Conservation (phyloP, 2,888 invertebrate genomes). For the Diloba caeruleocephala region DNA sequence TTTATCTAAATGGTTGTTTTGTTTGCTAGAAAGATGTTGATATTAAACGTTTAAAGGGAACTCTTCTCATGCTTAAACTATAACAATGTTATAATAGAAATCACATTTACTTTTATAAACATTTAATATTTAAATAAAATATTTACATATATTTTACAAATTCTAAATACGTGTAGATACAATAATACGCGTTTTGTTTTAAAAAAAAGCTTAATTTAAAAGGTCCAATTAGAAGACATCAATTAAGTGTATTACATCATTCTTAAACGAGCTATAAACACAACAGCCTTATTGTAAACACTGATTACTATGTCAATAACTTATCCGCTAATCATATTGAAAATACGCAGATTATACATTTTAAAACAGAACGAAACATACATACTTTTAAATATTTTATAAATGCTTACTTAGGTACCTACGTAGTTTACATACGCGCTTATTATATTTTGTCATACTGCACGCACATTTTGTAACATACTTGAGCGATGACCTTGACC, state of each 20-base stretch:
- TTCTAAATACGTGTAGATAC: constrained; percentile 3
- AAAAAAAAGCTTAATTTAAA: constrained; percentile 15
- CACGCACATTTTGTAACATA: too few relatives aligned
- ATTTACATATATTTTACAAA: constrained; percentile 40
- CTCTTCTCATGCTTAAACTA: neutral
- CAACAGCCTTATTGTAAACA: constrained; percentile 9
- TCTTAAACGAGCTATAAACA: constrained; percentile 2
- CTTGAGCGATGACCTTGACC: too few relatives aligned
- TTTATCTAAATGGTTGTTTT: constrained; percentile 52
- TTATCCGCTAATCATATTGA: constrained; percentile 25
- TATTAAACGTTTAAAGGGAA: constrained; percentile 12
- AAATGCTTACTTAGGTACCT: constrained; percentile 26
- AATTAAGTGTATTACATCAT: constrained; percentile 2
- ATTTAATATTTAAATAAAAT: constrained; percentile 41
- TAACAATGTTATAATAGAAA: neutral
- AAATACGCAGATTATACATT: constrained; percentile 12
- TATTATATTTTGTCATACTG: neutral
- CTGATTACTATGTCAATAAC: constrained; percentile 11
- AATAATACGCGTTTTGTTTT: too few relatives aligned
- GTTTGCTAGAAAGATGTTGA: constrained; percentile 16
- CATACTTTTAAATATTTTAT: constrained; percentile 1
- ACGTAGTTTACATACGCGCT: neutral
- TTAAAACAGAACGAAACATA: constrained; percentile 11
- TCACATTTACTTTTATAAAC: constrained; percentile 7
- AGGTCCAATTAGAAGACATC: neutral